Evolutionary conservation across 2,888 invertebrate genomes (phyloP).

Genomic region (Arge pagana): DNA sequence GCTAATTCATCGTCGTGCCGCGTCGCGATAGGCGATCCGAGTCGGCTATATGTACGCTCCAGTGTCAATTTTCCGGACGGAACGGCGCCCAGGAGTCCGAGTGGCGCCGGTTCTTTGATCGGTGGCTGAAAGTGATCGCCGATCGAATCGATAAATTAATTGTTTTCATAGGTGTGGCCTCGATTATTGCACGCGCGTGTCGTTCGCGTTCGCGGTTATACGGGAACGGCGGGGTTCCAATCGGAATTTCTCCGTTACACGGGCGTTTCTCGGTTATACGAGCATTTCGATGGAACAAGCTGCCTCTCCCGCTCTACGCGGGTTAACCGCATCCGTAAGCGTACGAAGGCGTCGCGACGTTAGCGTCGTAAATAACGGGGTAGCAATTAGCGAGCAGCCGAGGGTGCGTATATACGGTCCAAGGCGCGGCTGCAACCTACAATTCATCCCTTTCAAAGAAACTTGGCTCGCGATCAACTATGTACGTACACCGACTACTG

Average conservation of each 20-base stretch:
- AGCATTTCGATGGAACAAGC: neutral
- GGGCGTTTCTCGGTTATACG: slow-evolving; percentile 2
- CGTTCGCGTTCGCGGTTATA: neutral
- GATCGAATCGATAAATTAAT: too few species aligned
- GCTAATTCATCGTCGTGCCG: too few species aligned
- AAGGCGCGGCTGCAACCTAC: slow-evolving; percentile 31
- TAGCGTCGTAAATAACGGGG: slow-evolving; percentile 39
- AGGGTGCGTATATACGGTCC: slow-evolving; percentile 28
- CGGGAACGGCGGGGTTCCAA: neutral
- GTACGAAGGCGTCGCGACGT: slow-evolving; percentile 25
- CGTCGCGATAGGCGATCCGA: too few species aligned
- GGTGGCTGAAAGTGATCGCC: too few species aligned
- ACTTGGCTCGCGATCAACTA: neutral
- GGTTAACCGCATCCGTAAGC: slow-evolving; percentile 14
- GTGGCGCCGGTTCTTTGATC: too few species aligned
- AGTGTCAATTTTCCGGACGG: too few species aligned
- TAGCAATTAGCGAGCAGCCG: slow-evolving; percentile 40
- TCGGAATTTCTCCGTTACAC: slow-evolving; percentile 6
- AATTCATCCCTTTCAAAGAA: slow-evolving; percentile 21
- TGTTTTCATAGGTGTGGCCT: too few species aligned
- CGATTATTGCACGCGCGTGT: too few species aligned
- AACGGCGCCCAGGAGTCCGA: too few species aligned
- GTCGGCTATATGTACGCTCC: too few species aligned
- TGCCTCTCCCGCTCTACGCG: neutral
- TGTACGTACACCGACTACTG: neutral